These are phyloP conservation scores for Rhea americana DNA, from an alignment of 2,113 vertebrate species.

Conservation along the genomic window DNA sequence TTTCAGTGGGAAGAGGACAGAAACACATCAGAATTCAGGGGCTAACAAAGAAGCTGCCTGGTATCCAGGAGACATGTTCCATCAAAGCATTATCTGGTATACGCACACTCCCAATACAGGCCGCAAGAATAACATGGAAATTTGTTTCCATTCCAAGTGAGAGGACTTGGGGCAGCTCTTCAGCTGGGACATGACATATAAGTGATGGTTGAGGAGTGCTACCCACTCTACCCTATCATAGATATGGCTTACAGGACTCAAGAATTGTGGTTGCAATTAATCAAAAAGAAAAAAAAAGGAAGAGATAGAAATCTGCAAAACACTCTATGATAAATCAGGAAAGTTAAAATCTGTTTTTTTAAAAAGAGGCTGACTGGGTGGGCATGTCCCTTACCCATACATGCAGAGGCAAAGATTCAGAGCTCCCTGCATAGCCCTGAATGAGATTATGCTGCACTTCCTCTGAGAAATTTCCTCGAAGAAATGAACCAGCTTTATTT, in stretches of 20 bases:
- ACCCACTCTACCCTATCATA: rapidly evolving
- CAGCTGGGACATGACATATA: too few relatives aligned
- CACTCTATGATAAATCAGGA: background rate
- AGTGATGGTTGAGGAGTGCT: background rate
- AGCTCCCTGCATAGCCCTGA: background rate
- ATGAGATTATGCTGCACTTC: background rate
- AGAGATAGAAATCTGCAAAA: background rate
- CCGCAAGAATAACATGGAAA: too few relatives aligned
- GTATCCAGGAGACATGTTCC: too few relatives aligned
- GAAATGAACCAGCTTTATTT: background rate
- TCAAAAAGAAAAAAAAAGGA: background rate
- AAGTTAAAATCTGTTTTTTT: background rate
- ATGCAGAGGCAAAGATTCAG: background rate
- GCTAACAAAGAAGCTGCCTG: too few relatives aligned
- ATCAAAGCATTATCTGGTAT: too few relatives aligned
- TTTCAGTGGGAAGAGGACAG: too few relatives aligned
- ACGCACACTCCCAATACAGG: too few relatives aligned
- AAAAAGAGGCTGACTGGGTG: background rate
- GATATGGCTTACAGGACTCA: background rate
- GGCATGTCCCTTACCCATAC: background rate
- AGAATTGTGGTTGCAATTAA: background rate
- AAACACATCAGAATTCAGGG: too few relatives aligned
- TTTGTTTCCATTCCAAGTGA: too few relatives aligned
- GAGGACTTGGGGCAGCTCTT: too few relatives aligned
- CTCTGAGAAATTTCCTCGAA: background rate